Base-by-base conservation (phyloP, 1,140 invertebrate species). In the Drosophila tani region DNA sequence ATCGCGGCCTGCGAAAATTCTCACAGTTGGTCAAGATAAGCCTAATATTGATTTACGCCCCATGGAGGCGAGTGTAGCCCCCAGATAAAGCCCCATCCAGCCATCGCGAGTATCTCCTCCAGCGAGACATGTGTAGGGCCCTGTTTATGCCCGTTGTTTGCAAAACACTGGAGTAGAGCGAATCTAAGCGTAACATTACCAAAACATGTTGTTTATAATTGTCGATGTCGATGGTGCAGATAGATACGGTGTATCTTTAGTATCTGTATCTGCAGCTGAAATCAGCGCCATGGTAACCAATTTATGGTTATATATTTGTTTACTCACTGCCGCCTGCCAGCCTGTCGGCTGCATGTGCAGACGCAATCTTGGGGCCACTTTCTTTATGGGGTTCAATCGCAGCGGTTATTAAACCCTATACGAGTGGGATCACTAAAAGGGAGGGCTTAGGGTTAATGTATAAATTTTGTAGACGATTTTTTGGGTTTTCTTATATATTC, bases 1-100 rank as follows among this genome's bases (percentile, higher is more conserved):
- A 24, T 24, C 15, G 60, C 49, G 50, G 76, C 49, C 76, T 90
- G 84, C 63, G 35, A 27, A 63, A 60, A 24, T 90, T 90, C 85
- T 68, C 85, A 90, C 81, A 90, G 74, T 55, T 69, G 58, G 63
- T 62, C 64, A 67, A 68, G 85, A 90, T 90, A 90, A 90, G 82
- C 68, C 50, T 79, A 67, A 85, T 82, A 91, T 90, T 90, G 82
- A 90, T 90, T 91, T 90, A 85, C 79, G 21, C 38, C 41, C 68
- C 75, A 50, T 70, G 65, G 38, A 40, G 67, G 63, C 29, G 32
- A 63, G 40, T 59, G 29, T 73, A 41, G 53, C n/a, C 56, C 27
- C 57, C 27, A 27, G 79, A 82, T 81, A 82, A 78, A 50, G 47
- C 66, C 19, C 51, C 46, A 43, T 43, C 24, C 14, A 40, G 15